phyloP scores from a whole-genome alignment of 2,888 invertebrate species.

The Meliscaeva auricollis region DNA sequence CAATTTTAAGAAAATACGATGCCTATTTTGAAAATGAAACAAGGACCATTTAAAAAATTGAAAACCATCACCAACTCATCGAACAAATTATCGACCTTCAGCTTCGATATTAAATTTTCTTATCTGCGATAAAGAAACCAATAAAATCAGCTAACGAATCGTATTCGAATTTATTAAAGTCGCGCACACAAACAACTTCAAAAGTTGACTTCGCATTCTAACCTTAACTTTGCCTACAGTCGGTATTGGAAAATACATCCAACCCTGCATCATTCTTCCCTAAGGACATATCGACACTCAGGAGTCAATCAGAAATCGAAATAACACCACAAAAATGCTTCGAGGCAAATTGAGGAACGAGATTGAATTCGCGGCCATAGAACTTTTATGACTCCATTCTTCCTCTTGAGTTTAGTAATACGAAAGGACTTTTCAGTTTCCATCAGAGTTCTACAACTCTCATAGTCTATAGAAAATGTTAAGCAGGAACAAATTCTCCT shows the following conservation, averaged over 20 bases:
- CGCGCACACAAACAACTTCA: constrained; percentile 16
- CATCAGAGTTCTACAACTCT: no score
- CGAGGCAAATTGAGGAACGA: constrained; percentile 38
- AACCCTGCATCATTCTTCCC: constrained; percentile 33
- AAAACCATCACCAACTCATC: constrained; percentile 63
- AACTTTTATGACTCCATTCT: constrained; percentile 11
- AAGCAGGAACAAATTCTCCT: background rate
- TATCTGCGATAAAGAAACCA: constrained; percentile 12
- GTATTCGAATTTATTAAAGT: constrained; percentile 1
- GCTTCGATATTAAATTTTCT: constrained; percentile 8
- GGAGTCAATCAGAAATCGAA: constrained; percentile 68
- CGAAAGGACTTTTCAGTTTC: constrained; percentile 5
- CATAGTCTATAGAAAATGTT: background rate
- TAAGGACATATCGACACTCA: constrained; percentile 53
- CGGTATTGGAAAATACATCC: no score
- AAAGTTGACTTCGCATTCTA: constrained; percentile 9
- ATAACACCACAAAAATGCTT: constrained; percentile 46
- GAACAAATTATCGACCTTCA: constrained; percentile 62
- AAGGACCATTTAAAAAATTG: constrained; percentile 34
- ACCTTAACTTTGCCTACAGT: background rate
- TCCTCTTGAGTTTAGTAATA: background rate
- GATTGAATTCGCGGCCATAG: constrained; percentile 57
- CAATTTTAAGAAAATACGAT: no score
- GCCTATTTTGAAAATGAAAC: no score
- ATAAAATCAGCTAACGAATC: constrained; percentile 21